Percentiles rank a stretch among this genome's conserved stretches.
Conservation (phyloP, 2,888 invertebrate species). For the Chelonus formosanus region DNA sequence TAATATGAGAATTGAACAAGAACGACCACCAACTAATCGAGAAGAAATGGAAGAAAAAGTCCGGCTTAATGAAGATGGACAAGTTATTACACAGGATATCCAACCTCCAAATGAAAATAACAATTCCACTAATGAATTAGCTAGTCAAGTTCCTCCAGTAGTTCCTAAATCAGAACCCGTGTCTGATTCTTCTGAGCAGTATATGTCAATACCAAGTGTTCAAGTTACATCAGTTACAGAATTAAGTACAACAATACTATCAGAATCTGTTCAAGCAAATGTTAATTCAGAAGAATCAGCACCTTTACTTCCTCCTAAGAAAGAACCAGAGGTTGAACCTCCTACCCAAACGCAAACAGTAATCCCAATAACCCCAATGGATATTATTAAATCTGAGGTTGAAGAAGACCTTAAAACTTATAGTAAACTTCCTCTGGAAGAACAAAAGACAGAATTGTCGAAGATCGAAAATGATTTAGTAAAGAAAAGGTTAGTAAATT, state of each 20-base stretch:
- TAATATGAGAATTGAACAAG: conserved; percentile 47
- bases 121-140: neutral
- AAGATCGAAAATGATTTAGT: conserved; percentile 54
- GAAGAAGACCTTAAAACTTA: conserved; percentile 45
- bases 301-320: conserved; percentile 28
- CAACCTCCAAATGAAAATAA: neutral
- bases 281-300: conserved; percentile 43
- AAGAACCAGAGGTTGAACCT: neutral
- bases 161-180: conserved; percentile 16
- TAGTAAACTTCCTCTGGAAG: conserved; percentile 38
- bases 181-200: conserved; percentile 26
- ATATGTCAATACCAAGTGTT: neutral
- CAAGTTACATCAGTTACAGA: neutral
- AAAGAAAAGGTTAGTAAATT: conserved; percentile 50
- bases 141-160: neutral
- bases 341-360: neutral
- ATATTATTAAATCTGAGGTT: conserved; percentile 47
- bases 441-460: conserved; percentile 46
- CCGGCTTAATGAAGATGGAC: conserved; percentile 13
- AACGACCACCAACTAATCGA: neutral
- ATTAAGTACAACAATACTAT: neutral
- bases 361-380: conserved; percentile 35
- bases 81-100: neutral
- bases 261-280: conserved; percentile 14
- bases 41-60: too few relatives aligned